These are phyloP conservation scores for Tipula confusa DNA, from an alignment of 2,888 invertebrate genomes.

Conservation along the genomic window DNA sequence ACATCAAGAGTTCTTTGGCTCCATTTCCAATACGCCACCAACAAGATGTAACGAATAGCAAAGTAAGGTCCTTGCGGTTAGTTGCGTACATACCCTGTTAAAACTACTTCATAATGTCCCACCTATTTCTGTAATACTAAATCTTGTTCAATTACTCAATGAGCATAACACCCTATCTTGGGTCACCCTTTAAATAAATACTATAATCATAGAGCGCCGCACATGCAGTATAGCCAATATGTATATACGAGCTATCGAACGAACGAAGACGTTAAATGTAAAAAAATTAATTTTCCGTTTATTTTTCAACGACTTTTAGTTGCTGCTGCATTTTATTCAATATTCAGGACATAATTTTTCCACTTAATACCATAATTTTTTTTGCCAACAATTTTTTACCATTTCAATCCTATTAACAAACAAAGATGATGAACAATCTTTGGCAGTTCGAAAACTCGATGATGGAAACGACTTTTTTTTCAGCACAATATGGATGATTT, in stretches of 20 bases:
- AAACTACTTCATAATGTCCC: no score
- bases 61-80: no score
- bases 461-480: not conserved
- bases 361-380: conserved; percentile 12
- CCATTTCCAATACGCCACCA: no score
- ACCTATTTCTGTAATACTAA: no score
- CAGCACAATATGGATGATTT: not conserved
- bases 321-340: not conserved
- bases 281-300: not conserved
- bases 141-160: no score
- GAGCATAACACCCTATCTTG: no score
- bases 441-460: not conserved
- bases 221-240: not conserved
- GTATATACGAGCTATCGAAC: not conserved
- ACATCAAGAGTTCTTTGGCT: no score
- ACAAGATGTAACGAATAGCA: no score
- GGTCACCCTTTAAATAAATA: no score
- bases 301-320: not conserved
- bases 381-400: not conserved
- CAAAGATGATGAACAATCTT: not conserved
- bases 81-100: no score
- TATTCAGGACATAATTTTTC: conserved; percentile 1
- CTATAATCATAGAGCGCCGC: not conserved
- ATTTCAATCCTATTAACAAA: not conserved
- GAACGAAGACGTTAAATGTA: not conserved